Conservation (phyloP, 1,140 invertebrate genomes). For the Neoseiulus cucumeris region DNA sequence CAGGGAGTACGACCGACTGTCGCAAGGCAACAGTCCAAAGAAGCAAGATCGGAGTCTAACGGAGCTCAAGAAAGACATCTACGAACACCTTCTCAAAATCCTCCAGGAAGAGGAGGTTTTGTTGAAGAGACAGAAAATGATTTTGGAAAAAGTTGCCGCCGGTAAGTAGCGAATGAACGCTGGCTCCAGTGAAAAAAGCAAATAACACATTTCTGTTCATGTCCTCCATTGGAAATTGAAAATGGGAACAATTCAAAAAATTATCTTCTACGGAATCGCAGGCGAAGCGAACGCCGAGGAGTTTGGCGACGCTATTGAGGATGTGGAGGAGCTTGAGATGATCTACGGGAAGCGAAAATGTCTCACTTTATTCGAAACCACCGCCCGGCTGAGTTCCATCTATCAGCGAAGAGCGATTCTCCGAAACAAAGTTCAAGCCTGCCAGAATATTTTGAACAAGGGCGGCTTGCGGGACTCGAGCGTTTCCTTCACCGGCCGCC, state of each 20-base stretch:
- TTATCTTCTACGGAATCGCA: background rate
- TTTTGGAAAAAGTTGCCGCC: background rate
- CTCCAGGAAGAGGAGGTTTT: constrained; percentile 1
- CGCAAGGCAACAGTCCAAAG: background rate
- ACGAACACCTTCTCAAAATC: constrained; percentile 3
- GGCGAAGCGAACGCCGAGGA: background rate
- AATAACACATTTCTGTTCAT: no score
- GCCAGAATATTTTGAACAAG: constrained; percentile 1
- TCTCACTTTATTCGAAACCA: background rate
- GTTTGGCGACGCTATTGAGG: background rate
- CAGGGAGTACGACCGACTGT: constrained; percentile 2
- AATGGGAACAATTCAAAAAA: no score
- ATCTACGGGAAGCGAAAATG: constrained; percentile 5
- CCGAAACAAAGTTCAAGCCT: constrained; percentile 1
- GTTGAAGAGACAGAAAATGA: background rate
- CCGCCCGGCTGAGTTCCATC: background rate
- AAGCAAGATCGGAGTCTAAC: constrained; percentile 5
- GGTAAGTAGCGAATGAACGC: background rate
- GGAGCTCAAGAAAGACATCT: background rate
- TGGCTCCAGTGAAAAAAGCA: no score
- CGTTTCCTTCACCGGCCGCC: background rate
- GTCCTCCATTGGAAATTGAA: no score
- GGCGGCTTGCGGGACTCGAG: background rate
- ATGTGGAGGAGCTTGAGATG: constrained; percentile 3
- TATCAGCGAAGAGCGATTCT: constrained; percentile 4